A percentile compares a stretch with the other conserved stretches of the same genome.
phyloP scores from a whole-genome alignment of 2,797 vertebrate species.

The Hirundo rustica region DNA sequence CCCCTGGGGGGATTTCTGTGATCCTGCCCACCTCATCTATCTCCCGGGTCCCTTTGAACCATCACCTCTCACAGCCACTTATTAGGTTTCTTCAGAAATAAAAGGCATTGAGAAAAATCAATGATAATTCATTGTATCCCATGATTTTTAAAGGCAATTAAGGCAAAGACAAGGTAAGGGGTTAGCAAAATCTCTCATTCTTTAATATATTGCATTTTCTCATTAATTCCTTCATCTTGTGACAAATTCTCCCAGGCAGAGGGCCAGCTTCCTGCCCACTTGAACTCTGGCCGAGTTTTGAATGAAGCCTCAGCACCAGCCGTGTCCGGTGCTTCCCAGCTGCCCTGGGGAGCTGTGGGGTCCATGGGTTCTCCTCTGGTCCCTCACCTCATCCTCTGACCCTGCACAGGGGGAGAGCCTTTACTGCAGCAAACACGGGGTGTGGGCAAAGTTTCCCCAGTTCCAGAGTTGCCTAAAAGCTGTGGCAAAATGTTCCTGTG shows the following conservation, averaged over 20 bases:
- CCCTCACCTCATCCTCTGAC: neutral
- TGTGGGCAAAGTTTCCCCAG: neutral
- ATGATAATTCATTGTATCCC: conserved; percentile 28
- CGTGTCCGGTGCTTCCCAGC: rapidly evolving
- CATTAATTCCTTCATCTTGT: conserved; percentile 49
- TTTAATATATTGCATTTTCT: conserved; percentile 42
- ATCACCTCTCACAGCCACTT: neutral
- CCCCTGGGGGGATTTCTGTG: neutral
- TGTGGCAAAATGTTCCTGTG: rapidly evolving
- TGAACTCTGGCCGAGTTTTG: neutral
- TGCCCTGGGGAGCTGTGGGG: neutral
- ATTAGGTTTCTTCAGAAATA: neutral
- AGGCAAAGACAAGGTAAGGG: conserved; percentile 49
- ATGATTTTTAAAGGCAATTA: conserved; percentile 65
- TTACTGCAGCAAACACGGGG: neutral
- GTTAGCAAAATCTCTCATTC: conserved; percentile 41
- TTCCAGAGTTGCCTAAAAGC: too few relatives aligned
- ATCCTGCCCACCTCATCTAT: neutral
- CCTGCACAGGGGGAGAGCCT: neutral
- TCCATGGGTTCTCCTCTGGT: too few relatives aligned
- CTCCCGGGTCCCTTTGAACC: neutral
- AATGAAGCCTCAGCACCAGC: neutral
- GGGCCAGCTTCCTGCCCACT: conserved; percentile 54
- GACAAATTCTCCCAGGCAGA: conserved; percentile 53
- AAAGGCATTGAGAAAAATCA: conserved; percentile 30